Evolutionary conservation across 2,888 invertebrate genomes (phyloP).

Genomic region (Cataglyphis albicans): DNA sequence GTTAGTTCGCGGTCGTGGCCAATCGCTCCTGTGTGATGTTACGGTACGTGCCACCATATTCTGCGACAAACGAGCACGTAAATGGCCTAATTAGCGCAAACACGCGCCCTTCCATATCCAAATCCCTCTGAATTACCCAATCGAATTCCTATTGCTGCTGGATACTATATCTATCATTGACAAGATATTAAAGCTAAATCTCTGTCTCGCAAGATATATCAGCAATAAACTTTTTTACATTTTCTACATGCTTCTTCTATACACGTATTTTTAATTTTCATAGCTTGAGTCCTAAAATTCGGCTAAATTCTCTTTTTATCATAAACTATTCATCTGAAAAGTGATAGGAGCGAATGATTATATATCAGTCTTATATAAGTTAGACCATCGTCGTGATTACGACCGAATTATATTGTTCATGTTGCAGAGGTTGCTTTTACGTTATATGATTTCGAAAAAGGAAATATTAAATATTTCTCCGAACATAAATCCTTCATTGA

Average conservation of each 20-base stretch:
- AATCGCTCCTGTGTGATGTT: conserved; percentile 58
- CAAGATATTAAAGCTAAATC: conserved; percentile 20
- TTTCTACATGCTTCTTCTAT: not conserved
- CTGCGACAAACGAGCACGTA: conserved; percentile 69
- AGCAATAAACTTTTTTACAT: not conserved
- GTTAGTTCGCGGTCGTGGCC: conserved; percentile 28
- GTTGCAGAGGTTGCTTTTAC: not conserved
- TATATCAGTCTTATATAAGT: not conserved
- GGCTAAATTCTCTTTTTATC: not conserved
- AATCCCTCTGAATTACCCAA: conserved; percentile 58
- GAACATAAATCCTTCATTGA: not conserved
- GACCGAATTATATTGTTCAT: not conserved
- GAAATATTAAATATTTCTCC: not conserved
- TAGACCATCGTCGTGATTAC: not conserved
- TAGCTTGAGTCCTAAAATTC: not conserved
- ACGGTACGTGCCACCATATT: conserved; percentile 43
- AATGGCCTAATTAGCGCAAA: conserved; percentile 71
- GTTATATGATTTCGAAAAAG: not conserved
- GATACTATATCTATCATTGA: not conserved
- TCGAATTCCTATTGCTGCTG: conserved; percentile 51
- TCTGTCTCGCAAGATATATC: not conserved
- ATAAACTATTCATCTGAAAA: not conserved
- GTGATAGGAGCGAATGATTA: not conserved
- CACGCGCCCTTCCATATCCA: conserved; percentile 58
- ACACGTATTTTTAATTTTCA: not conserved